phyloP scores from a whole-genome alignment of 1,140 invertebrate species.

The Hormaphis cornu region DNA sequence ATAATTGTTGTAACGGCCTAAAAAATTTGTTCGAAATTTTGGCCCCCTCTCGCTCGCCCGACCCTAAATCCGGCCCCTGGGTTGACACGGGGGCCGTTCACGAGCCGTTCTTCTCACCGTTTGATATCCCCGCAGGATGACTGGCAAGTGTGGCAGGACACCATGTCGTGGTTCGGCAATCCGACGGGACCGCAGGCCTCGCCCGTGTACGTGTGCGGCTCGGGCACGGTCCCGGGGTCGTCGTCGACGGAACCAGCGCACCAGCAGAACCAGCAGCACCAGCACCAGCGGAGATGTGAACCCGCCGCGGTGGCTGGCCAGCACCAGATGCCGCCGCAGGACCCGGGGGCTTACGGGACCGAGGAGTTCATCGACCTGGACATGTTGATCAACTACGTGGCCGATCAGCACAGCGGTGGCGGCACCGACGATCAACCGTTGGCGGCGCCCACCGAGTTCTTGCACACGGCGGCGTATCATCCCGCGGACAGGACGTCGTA shows the following conservation, averaged over 20 bases:
- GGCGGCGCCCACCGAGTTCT: neutral
- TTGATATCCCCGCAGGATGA: slow-evolving; percentile 43
- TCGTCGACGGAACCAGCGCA: neutral
- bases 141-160: slow-evolving; percentile 48
- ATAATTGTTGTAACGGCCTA: too few species aligned
- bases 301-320: neutral
- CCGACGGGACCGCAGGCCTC: slow-evolving; percentile 39
- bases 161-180: slow-evolving; percentile 42
- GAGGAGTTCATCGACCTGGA: slow-evolving; percentile 47
- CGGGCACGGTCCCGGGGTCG: neutral
- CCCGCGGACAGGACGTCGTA: neutral
- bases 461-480: neutral
- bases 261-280: neutral
- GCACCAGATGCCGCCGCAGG: neutral
- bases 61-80: too few species aligned
- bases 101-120: slow-evolving; percentile 11
- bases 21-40: too few species aligned
- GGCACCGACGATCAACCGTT: neutral
- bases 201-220: slow-evolving; percentile 36
- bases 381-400: slow-evolving; percentile 44
- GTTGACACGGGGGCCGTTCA: too few species aligned
- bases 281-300: neutral
- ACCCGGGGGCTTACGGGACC: slow-evolving; percentile 33
- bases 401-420: slow-evolving; percentile 41
- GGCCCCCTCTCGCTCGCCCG: too few species aligned